Base-by-base conservation (phyloP, 2,113 vertebrate genomes). In the Hydrochoerus hydrochaeris region DNA sequence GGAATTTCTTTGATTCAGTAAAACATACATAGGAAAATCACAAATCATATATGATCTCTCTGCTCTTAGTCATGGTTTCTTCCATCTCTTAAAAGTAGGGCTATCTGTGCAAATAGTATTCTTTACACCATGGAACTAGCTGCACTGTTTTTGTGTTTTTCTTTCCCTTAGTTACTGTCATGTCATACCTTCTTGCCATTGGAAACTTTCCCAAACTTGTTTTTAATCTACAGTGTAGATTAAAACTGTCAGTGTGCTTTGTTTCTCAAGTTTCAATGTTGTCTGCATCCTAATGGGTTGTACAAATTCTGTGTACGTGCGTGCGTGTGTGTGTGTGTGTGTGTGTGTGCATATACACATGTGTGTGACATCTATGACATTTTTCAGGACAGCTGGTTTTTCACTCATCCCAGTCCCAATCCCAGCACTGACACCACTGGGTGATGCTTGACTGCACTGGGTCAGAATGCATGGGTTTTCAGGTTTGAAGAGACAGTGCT, bases 21-120 rank as follows among this genome's bases (percentile, higher is more conserved):
- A 95, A 94, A 35, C 78, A 67, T 63, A 57, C 60, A 83, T 82
- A 90, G 92, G 80, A 30, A 96, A 92, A 87, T 78, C 63, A 96
- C 12, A 41, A 46, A 52, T 69, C 41, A 83, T 57, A 77, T 44
- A 65, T 57, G 46, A 86, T 84, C 30, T 91, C 13, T 95, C 54
- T 87, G 26, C 24, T 80, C 19, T 88, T 38, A 75, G 92, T 13
- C 35, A 75, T 14, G 52, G 52, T 85, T 90, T 73, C 54, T 83
- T 69, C 57, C 7, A n/a, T 82, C 41, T 89, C 92, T 83, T 91
- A 80, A 78, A 95, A 95, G 69, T 57, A 20, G 12, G 11, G 46
- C 32, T 88, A 19, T 81, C 16, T 88, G 5, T 81, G 17, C 54
- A 80, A 77, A 77, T 63, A 69, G 57, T 14, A 65, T 41, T 71